Percentiles rank a stretch among this genome's conserved stretches.
phyloP scores from a whole-genome alignment of 2,888 invertebrate species.

The Heliconius ismenius region DNA sequence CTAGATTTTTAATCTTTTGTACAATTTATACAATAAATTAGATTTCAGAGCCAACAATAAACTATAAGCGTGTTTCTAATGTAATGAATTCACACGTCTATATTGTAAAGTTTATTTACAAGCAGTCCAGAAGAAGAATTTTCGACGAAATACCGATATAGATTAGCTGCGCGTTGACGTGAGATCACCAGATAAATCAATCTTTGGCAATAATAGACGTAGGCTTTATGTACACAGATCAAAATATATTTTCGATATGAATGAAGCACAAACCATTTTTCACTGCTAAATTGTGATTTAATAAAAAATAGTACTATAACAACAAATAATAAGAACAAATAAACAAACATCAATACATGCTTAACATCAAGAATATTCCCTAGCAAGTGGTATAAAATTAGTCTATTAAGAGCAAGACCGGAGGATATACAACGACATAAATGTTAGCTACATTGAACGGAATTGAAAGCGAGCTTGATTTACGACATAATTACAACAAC shows the following conservation, averaged over 20 bases:
- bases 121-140: constrained; percentile 71
- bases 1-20: not conserved
- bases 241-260: not conserved
- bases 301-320: constrained; percentile 12
- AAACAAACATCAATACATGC: constrained; percentile 10
- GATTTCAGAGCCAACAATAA: not conserved
- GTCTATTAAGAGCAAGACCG: constrained; percentile 18
- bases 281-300: too few relatives aligned
- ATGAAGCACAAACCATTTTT: not conserved
- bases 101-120: constrained; percentile 70
- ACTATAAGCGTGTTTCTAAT: not conserved
- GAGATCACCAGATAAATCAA: constrained; percentile 71
- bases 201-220: constrained; percentile 43
- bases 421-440: constrained; percentile 23
- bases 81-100: constrained; percentile 47
- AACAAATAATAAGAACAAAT: constrained; percentile 1
- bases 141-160: constrained; percentile 71
- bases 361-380: not conserved
- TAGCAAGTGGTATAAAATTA: not conserved
- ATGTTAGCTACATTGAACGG: constrained; percentile 24
- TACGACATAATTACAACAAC: constrained; percentile 30
- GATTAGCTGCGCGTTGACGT: constrained; percentile 72
- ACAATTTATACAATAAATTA: too few relatives aligned
- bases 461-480: constrained; percentile 33
- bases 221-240: not conserved